Conservation (phyloP, 1,140 invertebrate species). For the Drosophila subobscura region DNA sequence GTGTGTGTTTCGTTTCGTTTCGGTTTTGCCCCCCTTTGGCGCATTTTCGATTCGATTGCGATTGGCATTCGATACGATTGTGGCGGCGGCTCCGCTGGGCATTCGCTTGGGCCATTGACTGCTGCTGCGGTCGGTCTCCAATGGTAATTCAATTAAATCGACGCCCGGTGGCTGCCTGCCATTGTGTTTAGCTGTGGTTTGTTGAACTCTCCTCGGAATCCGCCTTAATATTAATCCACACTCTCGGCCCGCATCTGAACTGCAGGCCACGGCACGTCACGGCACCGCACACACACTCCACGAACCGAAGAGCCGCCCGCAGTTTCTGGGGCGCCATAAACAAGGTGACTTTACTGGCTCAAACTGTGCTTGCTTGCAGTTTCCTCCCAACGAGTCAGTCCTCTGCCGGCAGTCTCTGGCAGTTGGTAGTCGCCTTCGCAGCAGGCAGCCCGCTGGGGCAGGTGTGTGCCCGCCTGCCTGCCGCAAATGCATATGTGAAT, state of each 20-base stretch:
- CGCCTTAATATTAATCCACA: slow-evolving; percentile 66
- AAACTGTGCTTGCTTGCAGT: slow-evolving; percentile 34
- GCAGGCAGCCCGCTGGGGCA: slow-evolving; percentile 25
- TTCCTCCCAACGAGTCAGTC: no score
- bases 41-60: slow-evolving; percentile 28
- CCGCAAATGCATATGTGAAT: slow-evolving; percentile 15
- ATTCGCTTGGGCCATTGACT: slow-evolving; percentile 25
- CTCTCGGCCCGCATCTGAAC: slow-evolving; percentile 18
- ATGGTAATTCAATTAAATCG: slow-evolving; percentile 73
- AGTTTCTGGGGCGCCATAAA: slow-evolving; percentile 69
- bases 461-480: slow-evolving; percentile 43
- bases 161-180: slow-evolving; percentile 36
- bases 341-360: slow-evolving; percentile 75
- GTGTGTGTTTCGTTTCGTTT: background rate
- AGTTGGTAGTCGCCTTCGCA: slow-evolving; percentile 36
- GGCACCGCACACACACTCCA: background rate
- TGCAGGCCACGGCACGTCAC: slow-evolving; percentile 7
- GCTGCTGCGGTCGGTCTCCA: slow-evolving; percentile 27
- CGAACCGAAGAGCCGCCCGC: slow-evolving; percentile 63
- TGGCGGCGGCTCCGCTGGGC: background rate
- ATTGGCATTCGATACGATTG: slow-evolving; percentile 56
- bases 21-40: slow-evolving; percentile 13
- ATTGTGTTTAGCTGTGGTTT: slow-evolving; percentile 68
- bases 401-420: slow-evolving; percentile 13
- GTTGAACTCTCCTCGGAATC: slow-evolving; percentile 65